phyloP scores from a whole-genome alignment of 2,888 invertebrate genomes.

The Elaeidobius kamerunicus region DNA sequence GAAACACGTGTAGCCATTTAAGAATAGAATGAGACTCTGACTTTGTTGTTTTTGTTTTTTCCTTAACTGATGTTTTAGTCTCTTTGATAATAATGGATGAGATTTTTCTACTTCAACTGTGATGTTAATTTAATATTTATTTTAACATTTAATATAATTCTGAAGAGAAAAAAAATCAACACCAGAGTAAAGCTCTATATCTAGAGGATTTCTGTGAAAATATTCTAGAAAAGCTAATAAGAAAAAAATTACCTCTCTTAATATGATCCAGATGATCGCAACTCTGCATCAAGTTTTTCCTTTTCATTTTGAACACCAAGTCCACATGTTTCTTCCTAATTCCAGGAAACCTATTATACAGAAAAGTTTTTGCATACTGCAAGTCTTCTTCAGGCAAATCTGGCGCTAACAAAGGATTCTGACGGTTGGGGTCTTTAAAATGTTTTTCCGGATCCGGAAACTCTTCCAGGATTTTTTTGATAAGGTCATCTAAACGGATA shows the following conservation, averaged over 20 bases:
- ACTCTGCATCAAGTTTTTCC: conserved; percentile 39
- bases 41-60: too few species aligned
- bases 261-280: conserved; percentile 38
- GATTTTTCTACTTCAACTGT: too few species aligned
- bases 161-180: too few species aligned
- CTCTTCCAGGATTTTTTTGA: conserved; percentile 36
- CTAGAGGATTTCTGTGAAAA: too few species aligned
- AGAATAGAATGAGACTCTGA: too few species aligned
- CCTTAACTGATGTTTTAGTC: too few species aligned
- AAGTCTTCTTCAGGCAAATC: conserved; percentile 34
- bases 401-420: conserved; percentile 34
- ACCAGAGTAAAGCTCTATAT: too few species aligned
- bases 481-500: conserved; percentile 35
- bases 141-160: too few species aligned
- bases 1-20: too few species aligned
- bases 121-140: too few species aligned
- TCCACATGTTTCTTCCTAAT: conserved; percentile 40
- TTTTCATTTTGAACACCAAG: conserved; percentile 36
- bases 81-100: too few species aligned
- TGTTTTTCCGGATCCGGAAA: conserved; percentile 40
- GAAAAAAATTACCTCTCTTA: conserved; percentile 27
- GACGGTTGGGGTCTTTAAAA: conserved; percentile 37
- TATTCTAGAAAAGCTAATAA: neutral
- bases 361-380: conserved; percentile 37
- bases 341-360: conserved; percentile 41